Evolutionary conservation across 2,797 vertebrate genomes (phyloP).

Genomic region (Spinus olivaceus): DNA sequence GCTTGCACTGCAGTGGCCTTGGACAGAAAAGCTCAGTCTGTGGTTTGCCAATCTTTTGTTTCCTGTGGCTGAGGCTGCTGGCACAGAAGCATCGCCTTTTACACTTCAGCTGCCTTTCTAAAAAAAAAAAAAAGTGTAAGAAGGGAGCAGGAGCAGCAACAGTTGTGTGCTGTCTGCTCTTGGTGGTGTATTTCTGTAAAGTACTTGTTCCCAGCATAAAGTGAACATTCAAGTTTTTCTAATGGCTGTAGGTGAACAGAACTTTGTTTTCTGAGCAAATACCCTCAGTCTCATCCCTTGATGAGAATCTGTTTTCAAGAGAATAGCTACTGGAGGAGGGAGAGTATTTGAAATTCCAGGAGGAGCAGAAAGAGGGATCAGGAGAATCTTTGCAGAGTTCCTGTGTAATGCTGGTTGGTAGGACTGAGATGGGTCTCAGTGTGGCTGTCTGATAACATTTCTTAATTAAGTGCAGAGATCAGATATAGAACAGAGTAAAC

Average conservation of each 20-base stretch:
- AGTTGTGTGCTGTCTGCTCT: not conserved
- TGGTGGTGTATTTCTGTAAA: not conserved
- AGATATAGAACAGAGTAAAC: not conserved
- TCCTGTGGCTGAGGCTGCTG: not conserved
- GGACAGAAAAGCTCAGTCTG: not conserved
- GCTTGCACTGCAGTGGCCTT: not conserved
- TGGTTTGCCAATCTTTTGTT: not conserved
- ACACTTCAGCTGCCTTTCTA: not conserved
- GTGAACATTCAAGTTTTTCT: not conserved
- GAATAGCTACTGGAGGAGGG: not conserved
- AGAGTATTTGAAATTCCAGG: not conserved
- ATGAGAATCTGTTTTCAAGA: not conserved
- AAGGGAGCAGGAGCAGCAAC: not conserved
- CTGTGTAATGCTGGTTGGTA: not conserved
- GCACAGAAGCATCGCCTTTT: not conserved
- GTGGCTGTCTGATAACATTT: not conserved
- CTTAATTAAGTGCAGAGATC: conserved; percentile 20
- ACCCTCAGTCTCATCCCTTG: not conserved
- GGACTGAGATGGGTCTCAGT: not conserved
- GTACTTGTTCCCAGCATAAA: not conserved
- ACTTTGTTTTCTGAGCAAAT: not conserved
- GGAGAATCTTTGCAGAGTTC: not conserved
- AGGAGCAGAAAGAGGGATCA: not conserved
- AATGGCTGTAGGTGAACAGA: not conserved
- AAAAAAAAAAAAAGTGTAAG: too few species aligned